A percentile compares a stretch with the other conserved stretches of the same genome.
These are phyloP conservation scores for Porites cylindrica DNA, from an alignment of 92 coral and sea anemone genomes.

Conservation along the genomic window DNA sequence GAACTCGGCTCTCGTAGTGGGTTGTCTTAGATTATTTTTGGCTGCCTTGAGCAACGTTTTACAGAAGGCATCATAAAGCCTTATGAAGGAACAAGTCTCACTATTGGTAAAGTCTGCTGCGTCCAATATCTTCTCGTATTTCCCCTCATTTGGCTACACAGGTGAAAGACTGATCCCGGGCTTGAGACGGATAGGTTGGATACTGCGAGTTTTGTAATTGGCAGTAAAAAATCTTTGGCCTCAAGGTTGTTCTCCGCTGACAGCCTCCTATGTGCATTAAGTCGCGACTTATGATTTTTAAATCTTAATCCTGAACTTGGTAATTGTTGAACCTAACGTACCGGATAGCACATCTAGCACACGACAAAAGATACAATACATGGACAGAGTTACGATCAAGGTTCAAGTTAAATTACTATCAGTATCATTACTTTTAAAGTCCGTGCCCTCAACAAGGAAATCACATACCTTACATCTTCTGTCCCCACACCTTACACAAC, in stretches of 20 bases:
- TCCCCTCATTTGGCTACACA: too few relatives aligned
- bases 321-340: background rate
- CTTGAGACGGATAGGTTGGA: too few relatives aligned
- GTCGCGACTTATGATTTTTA: background rate
- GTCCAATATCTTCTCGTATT: too few relatives aligned
- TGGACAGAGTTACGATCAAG: background rate
- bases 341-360: background rate
- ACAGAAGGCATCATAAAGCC: too few relatives aligned
- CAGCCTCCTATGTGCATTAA: background rate
- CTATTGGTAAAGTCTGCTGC: too few relatives aligned
- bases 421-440: constrained; percentile 1
- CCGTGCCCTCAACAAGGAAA: background rate
- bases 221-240: too few relatives aligned
- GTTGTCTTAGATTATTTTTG: too few relatives aligned
- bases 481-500: background rate
- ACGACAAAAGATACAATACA: background rate
- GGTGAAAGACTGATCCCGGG: too few relatives aligned
- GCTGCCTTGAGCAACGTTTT: too few relatives aligned
- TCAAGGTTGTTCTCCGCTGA: background rate
- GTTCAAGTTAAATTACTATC: background rate
- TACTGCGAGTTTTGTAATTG: too few relatives aligned
- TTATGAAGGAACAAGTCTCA: too few relatives aligned
- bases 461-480: background rate
- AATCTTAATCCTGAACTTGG: background rate
- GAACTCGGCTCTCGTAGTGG: too few relatives aligned